Percentiles rank a stretch among this genome's conserved stretches.
Conservation (phyloP, 2,888 invertebrate genomes). For the Lottia scabra region DNA sequence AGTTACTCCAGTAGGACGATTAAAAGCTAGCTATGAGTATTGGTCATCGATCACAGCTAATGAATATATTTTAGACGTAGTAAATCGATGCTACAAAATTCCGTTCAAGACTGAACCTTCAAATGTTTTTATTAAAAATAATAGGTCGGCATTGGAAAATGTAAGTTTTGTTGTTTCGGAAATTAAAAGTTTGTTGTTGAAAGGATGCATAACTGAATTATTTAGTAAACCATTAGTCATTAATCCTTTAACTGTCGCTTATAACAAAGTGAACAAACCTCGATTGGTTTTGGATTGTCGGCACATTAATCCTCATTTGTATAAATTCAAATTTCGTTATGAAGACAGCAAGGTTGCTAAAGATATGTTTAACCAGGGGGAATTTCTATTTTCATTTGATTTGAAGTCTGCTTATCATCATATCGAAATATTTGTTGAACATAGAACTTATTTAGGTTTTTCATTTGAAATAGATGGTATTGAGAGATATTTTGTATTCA, state of each 20-base stretch:
- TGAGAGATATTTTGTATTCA: conserved; percentile 25
- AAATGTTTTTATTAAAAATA: conserved; percentile 18
- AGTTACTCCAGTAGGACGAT: not conserved
- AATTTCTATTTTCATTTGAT: conserved; percentile 24
- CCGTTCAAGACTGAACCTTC: not conserved
- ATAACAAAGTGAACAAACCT: conserved; percentile 18
- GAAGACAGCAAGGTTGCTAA: conserved; percentile 19
- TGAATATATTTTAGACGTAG: not conserved
- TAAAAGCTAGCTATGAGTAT: not conserved
- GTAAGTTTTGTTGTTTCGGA: conserved; percentile 22
- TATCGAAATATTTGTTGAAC: conserved; percentile 14
- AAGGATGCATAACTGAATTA: conserved; percentile 24
- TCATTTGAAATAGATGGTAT: conserved; percentile 7
- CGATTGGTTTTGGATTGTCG: too few species aligned
- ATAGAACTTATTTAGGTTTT: conserved; percentile 21
- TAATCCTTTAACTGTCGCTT: conserved; percentile 25
- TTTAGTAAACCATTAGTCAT: conserved; percentile 12
- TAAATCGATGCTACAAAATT: not conserved
- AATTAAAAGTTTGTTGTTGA: conserved; percentile 18
- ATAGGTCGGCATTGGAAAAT: conserved; percentile 26
- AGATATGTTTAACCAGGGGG: conserved; percentile 15
- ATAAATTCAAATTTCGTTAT: conserved; percentile 24
- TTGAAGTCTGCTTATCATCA: conserved; percentile 29
- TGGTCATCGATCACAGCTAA: not conserved
- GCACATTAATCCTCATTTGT: conserved; percentile 25